These are phyloP conservation scores for Gadus chalcogrammus DNA, from an alignment of 2,113 vertebrate species.

Conservation along the genomic window DNA sequence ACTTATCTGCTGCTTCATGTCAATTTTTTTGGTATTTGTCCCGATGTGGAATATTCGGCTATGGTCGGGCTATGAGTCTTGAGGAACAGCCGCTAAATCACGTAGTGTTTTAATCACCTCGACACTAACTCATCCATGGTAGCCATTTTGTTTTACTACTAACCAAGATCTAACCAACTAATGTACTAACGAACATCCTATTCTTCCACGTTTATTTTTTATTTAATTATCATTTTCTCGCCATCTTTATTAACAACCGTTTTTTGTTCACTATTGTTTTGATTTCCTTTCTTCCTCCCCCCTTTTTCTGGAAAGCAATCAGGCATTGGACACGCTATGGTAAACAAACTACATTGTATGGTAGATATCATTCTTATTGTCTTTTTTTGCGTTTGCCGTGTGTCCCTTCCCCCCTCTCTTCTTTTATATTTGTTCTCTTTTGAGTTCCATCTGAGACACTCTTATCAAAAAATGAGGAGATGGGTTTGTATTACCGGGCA, in stretches of 20 bases:
- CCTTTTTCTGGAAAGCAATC: slow-evolving; percentile 99
- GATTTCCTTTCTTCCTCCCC: slow-evolving; percentile 97
- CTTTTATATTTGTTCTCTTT: slow-evolving; percentile 79
- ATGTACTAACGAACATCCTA: slow-evolving; percentile 86
- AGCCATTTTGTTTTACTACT: slow-evolving; percentile 86
- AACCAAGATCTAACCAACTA: slow-evolving; percentile 88
- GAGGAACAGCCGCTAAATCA: slow-evolving; percentile 21
- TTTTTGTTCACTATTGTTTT: slow-evolving; percentile 99
- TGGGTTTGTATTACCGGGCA: slow-evolving; percentile 83
- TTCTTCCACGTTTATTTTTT: slow-evolving; percentile 85
- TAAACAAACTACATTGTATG: slow-evolving; percentile 99
- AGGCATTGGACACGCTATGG: slow-evolving; percentile 99
- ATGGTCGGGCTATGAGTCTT: too few species aligned
- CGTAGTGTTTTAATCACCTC: slow-evolving; percentile 57
- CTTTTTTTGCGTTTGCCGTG: slow-evolving; percentile 99
- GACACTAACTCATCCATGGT: slow-evolving; percentile 94
- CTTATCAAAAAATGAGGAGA: slow-evolving; percentile 83
- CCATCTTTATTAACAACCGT: slow-evolving; percentile 99
- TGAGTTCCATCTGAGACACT: slow-evolving; percentile 80
- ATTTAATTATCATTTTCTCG: slow-evolving; percentile 61
- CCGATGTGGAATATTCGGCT: background rate
- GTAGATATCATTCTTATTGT: slow-evolving; percentile 99
- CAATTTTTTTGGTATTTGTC: slow-evolving; percentile 25
- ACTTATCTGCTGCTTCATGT: slow-evolving; percentile 32
- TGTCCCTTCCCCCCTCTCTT: slow-evolving; percentile 86